A percentile compares a stretch with the other conserved stretches of the same genome.
Conservation (phyloP, 2,888 invertebrate genomes). For the Smittia sp. region DNA sequence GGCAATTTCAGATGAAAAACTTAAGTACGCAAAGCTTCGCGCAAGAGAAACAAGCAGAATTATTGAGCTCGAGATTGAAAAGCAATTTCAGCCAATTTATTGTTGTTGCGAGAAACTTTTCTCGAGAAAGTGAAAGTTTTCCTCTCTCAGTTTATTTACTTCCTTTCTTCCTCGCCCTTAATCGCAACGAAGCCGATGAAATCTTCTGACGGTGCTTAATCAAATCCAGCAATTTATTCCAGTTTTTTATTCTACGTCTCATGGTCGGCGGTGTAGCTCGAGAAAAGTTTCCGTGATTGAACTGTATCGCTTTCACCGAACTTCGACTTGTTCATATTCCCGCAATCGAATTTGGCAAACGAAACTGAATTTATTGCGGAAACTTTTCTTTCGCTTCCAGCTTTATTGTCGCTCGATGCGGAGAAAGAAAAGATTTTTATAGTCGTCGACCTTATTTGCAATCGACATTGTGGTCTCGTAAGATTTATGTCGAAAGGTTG, state of each 20-base stretch:
- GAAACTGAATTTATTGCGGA: not conserved
- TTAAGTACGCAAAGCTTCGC: not conserved
- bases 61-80: not conserved
- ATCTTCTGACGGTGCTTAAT: not conserved
- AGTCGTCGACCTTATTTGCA: not conserved
- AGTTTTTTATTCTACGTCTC: not conserved
- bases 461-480: not conserved
- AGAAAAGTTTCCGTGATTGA: not conserved
- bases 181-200: not conserved
- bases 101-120: not conserved
- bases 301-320: not conserved
- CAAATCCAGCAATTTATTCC: constrained; percentile 20
- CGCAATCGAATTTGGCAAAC: not conserved
- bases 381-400: not conserved
- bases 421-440: not conserved
- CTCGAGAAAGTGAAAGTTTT: not conserved
- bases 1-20: not conserved
- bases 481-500: constrained; percentile 7
- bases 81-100: constrained; percentile 26
- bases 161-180: not conserved
- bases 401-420: not conserved
- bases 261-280: not conserved
- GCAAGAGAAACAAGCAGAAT: not conserved
- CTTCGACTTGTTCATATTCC: not conserved
- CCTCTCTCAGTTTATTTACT: not conserved